Base-by-base conservation (phyloP, 2,888 invertebrate genomes). In the Adelphocoris suturalis region DNA sequence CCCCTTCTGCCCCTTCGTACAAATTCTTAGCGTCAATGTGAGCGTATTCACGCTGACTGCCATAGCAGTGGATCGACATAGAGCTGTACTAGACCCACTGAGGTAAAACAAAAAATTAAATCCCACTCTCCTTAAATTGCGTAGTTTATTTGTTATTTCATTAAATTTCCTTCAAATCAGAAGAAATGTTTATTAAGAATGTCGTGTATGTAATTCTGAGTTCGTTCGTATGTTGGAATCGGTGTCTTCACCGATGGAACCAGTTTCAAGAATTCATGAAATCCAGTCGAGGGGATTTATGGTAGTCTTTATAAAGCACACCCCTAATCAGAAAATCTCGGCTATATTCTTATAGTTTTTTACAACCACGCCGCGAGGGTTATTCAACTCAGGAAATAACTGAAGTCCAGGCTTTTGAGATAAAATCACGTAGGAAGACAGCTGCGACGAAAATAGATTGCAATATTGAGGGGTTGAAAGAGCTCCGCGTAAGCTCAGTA, bases 41-140 rank as follows among this genome's bases (percentile, higher is more conserved):
- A 97, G 97, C 92, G 97, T 98, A 52, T 97, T 97, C 93, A 98
- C 98, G 0, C 94, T 98, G 27, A 97, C 97, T 14, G 97, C 97
- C 86, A 97, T 98, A 90, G 97, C 98, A 0, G 95, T 97, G 89
- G 98, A 98, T 94, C 95, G 98, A 37, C 97, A 97, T 93, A 95
- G 96, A 78, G 97, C 97, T 2, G 96, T 96, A 91, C 95, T 96
- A 90, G 96, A 96, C 91, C 96, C 96, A 27, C 94, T 96, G 91
- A 96, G 96, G 96, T 96, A 94, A 85, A 13, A 14, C 27, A 12
- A 19, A 16, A 19, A 75, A 76, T 19, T 57, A 57, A 16, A n/a
- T n/a, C n/a, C n/a, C 57, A 5, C 1, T n/a, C 37, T 37, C 37
- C 7, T 37, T 37, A 4, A 7, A 37, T 37, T 37, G 37, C 37